Evolutionary conservation across 2,888 invertebrate genomes (phyloP).

Genomic region (Acrocyrtus sp.): DNA sequence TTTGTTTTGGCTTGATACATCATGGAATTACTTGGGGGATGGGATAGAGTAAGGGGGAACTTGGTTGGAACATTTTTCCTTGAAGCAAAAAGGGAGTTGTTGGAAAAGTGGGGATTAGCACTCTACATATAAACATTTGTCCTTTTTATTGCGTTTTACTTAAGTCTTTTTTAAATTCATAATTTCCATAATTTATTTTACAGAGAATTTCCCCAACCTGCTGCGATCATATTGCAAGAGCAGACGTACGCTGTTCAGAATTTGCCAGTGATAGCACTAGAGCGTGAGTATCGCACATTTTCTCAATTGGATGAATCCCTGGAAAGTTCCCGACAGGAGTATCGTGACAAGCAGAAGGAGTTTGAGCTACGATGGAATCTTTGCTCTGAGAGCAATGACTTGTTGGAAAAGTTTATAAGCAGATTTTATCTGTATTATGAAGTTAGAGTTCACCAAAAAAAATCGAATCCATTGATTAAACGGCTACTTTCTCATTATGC

Average conservation of each 20-base stretch:
- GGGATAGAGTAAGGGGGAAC: slow-evolving; percentile 31
- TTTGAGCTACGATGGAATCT: slow-evolving; percentile 28
- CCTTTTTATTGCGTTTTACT: too few species aligned
- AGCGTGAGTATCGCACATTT: slow-evolving; percentile 20
- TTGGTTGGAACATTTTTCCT: slow-evolving; percentile 35
- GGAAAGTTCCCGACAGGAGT: slow-evolving; percentile 9
- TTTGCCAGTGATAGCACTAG: slow-evolving; percentile 12
- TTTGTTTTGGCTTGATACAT: too few species aligned
- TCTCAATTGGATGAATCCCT: slow-evolving; percentile 3
- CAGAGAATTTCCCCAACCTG: slow-evolving; percentile 21
- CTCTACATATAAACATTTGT: too few species aligned
- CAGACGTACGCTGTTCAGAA: slow-evolving; percentile 22
- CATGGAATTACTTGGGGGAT: slow-evolving; percentile 41
- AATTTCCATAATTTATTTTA: background rate
- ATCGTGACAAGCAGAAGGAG: slow-evolving; percentile 23
- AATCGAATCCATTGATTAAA: too few species aligned
- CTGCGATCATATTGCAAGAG: slow-evolving; percentile 1
- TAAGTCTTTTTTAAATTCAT: too few species aligned
- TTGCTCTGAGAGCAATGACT: slow-evolving; percentile 24
- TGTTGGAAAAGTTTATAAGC: background rate
- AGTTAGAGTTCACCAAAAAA: background rate
- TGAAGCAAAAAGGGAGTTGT: slow-evolving; percentile 1
- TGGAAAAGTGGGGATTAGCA: slow-evolving; percentile 26
- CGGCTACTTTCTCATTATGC: too few species aligned
- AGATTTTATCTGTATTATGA: slow-evolving; percentile 20